A percentile compares a stretch with the other conserved stretches of the same genome.
phyloP scores from a whole-genome alignment of 92 coral and sea anemone species.

The Palythoa grandis region DNA sequence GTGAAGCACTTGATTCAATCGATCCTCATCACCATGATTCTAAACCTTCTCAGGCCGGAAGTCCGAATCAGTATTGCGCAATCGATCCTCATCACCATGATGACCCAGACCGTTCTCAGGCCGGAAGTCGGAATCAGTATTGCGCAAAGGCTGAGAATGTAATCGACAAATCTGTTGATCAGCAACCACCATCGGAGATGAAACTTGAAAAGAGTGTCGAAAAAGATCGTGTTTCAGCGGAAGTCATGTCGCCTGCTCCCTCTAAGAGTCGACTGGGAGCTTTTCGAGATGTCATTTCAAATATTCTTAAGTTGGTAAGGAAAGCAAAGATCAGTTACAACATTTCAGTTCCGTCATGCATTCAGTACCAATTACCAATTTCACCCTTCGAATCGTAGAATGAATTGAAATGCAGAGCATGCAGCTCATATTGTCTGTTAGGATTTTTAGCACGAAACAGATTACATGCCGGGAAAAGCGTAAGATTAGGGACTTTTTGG shows the following conservation, averaged over 20 bases:
- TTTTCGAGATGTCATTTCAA: background rate
- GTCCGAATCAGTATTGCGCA: background rate
- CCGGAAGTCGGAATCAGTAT: background rate
- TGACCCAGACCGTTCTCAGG: background rate
- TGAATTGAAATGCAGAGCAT: no score
- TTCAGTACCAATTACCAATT: no score
- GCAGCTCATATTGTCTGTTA: no score
- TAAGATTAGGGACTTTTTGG: no score
- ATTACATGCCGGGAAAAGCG: no score
- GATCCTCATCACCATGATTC: background rate
- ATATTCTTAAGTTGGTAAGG: background rate
- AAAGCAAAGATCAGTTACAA: background rate
- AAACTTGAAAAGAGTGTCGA: background rate
- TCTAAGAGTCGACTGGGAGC: background rate
- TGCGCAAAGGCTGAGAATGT: background rate
- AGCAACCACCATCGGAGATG: background rate
- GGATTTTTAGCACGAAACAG: no score
- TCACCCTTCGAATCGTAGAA: no score
- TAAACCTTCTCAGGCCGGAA: background rate
- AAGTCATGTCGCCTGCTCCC: slow-evolving; percentile 8
- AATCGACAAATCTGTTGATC: background rate
- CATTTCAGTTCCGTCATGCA: no score
- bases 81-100: background rate
- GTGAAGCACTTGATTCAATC: background rate
- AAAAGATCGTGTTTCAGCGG: background rate